Evolutionary conservation across 2,797 vertebrate genomes (phyloP), one percentile per base, ranked within the genome.

Genomic region (Cephalopachus bancanus): DNA sequence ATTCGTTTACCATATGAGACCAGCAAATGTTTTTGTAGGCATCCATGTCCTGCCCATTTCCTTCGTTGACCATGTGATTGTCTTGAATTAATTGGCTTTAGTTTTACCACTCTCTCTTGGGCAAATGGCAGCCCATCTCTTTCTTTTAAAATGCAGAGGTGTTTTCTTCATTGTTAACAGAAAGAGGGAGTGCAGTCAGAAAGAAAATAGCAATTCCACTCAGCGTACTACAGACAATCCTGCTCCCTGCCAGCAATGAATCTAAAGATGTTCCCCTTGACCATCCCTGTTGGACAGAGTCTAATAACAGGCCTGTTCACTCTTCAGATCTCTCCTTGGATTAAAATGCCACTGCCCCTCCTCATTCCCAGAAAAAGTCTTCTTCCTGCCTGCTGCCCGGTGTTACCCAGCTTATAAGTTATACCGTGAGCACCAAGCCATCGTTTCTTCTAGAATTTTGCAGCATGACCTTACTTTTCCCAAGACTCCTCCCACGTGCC

Each of bases 61-160:
- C 67, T 85, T 76, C 6, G 3, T 49, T 28, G 5, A 19, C 51
- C 60, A 0, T 17, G 37, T 17, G 71, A 62, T 19, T n/a, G 2
- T 78, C 62, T 96, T 55, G 51, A 93, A 83, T 17, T n/a, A 78
- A 60, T 17, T 87, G 75, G 37, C 30, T 97, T 91, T 94, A 53
- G 53, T 83, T 80, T 91, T 90, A 22, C 60, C 51, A 28, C 10
- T 14, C 72, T 53, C n/a, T 89, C 30, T 37, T 80, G 17, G 62
- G 12, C 71, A 89, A 62, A 89, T 19, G 22, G 62, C 84, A 33
- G 51, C 33, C 0, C 30, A 28, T 83, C 22, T 93, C 55, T 93
- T 76, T 64, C 57, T 94, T 83, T 85, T 30, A 93, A 87, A 84
- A 83, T 49, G 26, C 49, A 83, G 81, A 71, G 20, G 1, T 10